phyloP scores from a whole-genome alignment of 2,113 vertebrate genomes.

The Ranitomeya imitator region DNA sequence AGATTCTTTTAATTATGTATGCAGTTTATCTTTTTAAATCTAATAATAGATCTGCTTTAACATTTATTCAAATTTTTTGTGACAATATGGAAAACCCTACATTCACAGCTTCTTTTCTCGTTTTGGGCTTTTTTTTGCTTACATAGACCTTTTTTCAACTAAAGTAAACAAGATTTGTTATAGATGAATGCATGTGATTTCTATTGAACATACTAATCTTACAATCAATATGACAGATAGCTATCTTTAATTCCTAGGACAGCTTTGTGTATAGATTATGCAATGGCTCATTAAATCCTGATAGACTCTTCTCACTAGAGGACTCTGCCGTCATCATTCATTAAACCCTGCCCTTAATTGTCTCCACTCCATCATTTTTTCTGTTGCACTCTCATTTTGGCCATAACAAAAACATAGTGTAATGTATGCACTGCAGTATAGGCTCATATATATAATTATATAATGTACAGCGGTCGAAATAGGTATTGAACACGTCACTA shows the following conservation, averaged over 20 bases:
- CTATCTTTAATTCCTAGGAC: constrained; percentile 36
- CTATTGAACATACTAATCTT: constrained; percentile 42
- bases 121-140: not conserved
- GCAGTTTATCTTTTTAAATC: too few species aligned
- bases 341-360: constrained; percentile 33
- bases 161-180: not conserved
- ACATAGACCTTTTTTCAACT: not conserved
- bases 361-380: not conserved
- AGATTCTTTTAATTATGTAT: too few species aligned
- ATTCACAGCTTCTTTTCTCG: too few species aligned
- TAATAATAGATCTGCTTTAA: too few species aligned
- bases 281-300: constrained; percentile 49
- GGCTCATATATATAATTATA: not conserved
- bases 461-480: too few species aligned
- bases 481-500: too few species aligned
- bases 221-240: constrained; percentile 53
- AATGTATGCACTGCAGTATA: not conserved
- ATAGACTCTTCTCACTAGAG: constrained; percentile 35
- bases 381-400: not conserved
- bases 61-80: too few species aligned
- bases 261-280: constrained; percentile 40
- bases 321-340: constrained; percentile 28
- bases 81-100: too few species aligned
- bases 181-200: not conserved
- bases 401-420: not conserved